These are phyloP conservation scores for Oncorhynchus masou DNA, from an alignment of 2,113 vertebrate species.

Conservation along the genomic window DNA sequence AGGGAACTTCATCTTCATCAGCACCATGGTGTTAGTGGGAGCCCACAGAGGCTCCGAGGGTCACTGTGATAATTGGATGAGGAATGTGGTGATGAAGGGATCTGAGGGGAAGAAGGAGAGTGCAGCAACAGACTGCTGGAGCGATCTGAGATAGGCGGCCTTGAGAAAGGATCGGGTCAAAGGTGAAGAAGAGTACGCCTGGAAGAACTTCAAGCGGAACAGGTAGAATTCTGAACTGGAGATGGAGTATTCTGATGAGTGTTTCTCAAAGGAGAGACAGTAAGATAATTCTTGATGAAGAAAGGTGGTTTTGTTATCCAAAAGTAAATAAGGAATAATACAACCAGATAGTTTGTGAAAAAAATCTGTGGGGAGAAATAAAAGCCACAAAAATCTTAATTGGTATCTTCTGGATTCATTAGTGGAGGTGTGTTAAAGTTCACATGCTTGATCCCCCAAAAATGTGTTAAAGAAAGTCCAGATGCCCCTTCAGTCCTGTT, in stretches of 20 bases:
- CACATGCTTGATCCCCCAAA: constrained; percentile 57
- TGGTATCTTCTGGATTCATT: not conserved
- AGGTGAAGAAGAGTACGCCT: not conserved
- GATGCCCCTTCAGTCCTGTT: constrained; percentile 49
- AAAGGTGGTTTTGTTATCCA: not conserved
- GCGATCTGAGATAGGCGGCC: not conserved
- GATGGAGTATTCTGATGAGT: not conserved
- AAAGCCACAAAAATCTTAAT: not conserved
- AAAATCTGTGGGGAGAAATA: not conserved
- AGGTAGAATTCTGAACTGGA: not conserved
- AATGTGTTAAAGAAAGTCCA: constrained; percentile 51
- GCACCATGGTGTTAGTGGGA: constrained; percentile 70
- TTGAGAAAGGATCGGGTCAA: not conserved
- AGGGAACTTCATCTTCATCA: constrained; percentile 80
- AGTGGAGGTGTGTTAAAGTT: constrained; percentile 28
- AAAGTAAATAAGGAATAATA: not conserved
- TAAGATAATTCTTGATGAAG: too few relatives aligned
- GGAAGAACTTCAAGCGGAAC: not conserved
- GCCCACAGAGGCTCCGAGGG: constrained; percentile 13
- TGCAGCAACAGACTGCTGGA: constrained; percentile 13
- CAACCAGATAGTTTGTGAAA: not conserved
- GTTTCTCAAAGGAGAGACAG: not conserved
- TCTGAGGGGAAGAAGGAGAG: constrained; percentile 38
- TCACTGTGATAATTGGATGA: constrained; percentile 56
- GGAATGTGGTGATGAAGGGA: constrained; percentile 39